Conservation (phyloP, 1,140 invertebrate genomes). For the Scaptomyza hsui region DNA sequence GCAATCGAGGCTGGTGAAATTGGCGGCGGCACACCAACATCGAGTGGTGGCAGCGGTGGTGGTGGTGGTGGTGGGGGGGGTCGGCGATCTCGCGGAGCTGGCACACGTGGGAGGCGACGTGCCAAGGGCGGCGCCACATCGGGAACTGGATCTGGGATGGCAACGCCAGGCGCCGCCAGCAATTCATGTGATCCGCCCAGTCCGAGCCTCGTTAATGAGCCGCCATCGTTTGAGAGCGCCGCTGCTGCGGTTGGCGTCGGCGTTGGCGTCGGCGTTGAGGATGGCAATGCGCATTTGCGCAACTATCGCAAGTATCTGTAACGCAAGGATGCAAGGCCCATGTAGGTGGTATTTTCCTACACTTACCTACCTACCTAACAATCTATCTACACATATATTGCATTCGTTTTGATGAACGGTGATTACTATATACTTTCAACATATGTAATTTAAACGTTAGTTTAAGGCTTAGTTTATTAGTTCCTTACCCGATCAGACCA, state of each 20-base stretch:
- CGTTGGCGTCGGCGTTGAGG: constrained; percentile 60
- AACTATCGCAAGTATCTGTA: constrained; percentile 84
- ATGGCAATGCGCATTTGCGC: constrained; percentile 73
- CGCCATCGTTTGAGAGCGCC: constrained; percentile 81
- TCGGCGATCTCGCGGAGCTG: constrained; percentile 61
- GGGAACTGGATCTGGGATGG: background rate
- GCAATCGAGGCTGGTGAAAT: constrained; percentile 67
- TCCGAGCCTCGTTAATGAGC: constrained; percentile 70
- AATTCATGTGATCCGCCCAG: constrained; percentile 69
- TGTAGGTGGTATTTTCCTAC: constrained; percentile 20
- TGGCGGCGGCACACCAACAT: constrained; percentile 49
- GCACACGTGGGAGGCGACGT: constrained; percentile 73
- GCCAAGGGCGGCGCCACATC: constrained; percentile 39
- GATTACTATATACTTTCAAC: constrained; percentile 39
- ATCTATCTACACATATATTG: constrained; percentile 28
- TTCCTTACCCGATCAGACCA: constrained; percentile 48
- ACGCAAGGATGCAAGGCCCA: constrained; percentile 48
- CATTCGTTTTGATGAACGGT: constrained; percentile 37
- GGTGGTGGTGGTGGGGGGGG: constrained; percentile 36
- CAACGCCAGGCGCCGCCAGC: constrained; percentile 15
- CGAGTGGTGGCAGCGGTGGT: constrained; percentile 40
- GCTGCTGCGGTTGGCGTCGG: constrained; percentile 73
- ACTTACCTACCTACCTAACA: constrained; percentile 25
- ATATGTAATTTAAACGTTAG: constrained; percentile 63
- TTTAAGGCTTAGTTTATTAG: constrained; percentile 65